These are phyloP conservation scores for Xenopus petersii DNA, from an alignment of 2,797 vertebrate genomes.

Conservation along the genomic window DNA sequence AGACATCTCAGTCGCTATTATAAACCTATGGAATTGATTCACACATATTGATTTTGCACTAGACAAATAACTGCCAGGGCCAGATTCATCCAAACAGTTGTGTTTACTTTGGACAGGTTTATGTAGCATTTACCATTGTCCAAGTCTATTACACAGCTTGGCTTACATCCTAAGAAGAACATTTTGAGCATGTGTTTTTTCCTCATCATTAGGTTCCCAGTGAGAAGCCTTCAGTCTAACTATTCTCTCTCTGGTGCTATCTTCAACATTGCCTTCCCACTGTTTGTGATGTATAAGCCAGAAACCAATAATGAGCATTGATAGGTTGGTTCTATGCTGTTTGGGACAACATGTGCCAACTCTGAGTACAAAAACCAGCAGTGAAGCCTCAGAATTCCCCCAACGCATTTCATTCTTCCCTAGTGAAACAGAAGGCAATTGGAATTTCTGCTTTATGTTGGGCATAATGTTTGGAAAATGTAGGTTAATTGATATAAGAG, in stretches of 20 bases:
- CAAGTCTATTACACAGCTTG: slow-evolving; percentile 34
- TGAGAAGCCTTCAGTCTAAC: slow-evolving; percentile 39
- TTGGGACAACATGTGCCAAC: slow-evolving; percentile 32
- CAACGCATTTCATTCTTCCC: slow-evolving; percentile 25
- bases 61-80: slow-evolving; percentile 31
- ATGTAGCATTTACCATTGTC: slow-evolving; percentile 35
- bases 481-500: slow-evolving; percentile 8
- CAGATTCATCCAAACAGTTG: slow-evolving; percentile 29
- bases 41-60: slow-evolving; percentile 35
- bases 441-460: slow-evolving; percentile 11
- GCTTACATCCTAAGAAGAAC: slow-evolving; percentile 36
- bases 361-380: slow-evolving; percentile 12
- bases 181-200: slow-evolving; percentile 37
- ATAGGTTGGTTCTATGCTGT: slow-evolving; percentile 29
- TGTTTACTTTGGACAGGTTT: slow-evolving; percentile 24
- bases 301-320: slow-evolving; percentile 36
- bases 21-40: slow-evolving; percentile 43
- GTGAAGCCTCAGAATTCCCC: slow-evolving; percentile 12
- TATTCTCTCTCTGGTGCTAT: slow-evolving; percentile 36
- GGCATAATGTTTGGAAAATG: slow-evolving; percentile 3
- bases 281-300: slow-evolving; percentile 40
- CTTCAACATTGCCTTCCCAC: slow-evolving; percentile 22
- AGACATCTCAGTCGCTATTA: slow-evolving; percentile 22
- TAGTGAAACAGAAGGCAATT: slow-evolving; percentile 21
- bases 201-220: slow-evolving; percentile 44